These are phyloP conservation scores for Xylocopa sonorina DNA, from an alignment of 1,140 invertebrate species.

Conservation along the genomic window DNA sequence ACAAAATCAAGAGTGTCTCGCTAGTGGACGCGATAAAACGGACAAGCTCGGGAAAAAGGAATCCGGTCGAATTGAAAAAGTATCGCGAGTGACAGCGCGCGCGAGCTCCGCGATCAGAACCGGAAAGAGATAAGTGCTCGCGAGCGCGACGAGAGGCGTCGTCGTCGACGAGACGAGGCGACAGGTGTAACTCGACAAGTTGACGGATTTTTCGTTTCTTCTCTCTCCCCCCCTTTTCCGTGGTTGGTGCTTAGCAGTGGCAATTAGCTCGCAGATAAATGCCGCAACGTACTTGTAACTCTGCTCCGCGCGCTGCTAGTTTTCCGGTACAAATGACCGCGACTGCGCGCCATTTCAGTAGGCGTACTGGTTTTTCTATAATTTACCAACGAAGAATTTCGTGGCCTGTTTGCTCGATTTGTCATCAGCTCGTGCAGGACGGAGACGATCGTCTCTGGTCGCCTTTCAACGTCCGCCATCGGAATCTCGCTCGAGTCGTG, in stretches of 20 bases:
- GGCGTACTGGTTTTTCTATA: neutral
- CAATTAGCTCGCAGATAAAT: neutral
- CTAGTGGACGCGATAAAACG: neutral
- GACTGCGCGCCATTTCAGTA: neutral
- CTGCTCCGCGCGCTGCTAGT: neutral
- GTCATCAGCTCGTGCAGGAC: too few species aligned
- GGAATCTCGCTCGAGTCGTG: too few species aligned
- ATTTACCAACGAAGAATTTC: neutral
- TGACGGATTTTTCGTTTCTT: too few species aligned
- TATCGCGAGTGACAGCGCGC: neutral
- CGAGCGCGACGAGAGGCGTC: neutral
- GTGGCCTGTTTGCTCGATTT: too few species aligned
- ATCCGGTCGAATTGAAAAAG: neutral
- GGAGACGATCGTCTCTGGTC: too few species aligned
- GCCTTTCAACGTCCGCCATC: too few species aligned
- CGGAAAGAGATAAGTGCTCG: neutral
- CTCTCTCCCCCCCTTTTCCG: neutral
- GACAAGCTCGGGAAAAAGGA: neutral
- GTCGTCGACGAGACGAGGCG: neutral
- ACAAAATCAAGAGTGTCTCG: conserved; percentile 16
- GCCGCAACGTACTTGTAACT: neutral
- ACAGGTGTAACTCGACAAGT: neutral
- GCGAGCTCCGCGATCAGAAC: neutral
- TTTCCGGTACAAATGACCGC: neutral
- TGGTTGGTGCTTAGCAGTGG: neutral